Base-by-base conservation (phyloP, 2,888 invertebrate species). In the Phengaris alcon region DNA sequence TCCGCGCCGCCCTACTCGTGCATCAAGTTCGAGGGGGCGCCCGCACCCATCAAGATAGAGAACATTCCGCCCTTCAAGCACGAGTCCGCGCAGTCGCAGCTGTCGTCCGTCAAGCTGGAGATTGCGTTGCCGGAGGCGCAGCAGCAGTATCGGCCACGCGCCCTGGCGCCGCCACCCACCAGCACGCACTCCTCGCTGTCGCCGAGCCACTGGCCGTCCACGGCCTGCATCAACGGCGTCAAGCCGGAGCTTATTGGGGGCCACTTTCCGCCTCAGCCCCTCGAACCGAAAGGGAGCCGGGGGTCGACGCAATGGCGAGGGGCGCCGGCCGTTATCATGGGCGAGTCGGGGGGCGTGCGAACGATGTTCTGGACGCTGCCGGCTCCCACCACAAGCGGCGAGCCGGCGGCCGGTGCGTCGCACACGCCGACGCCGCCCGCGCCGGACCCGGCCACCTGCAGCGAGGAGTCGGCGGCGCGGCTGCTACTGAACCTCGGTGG, bases 241-340 rank as follows among this genome's bases (percentile, higher is more conserved):
- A 96, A 97, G 83, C 96, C 97, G n/a, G 97, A 97, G 88, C 95
- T 97, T 79, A 97, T 97, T 81, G 96, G 96, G 74, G 94, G 94
- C 59, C 91, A 93, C 79, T 94, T 94, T 82, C 94, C 94, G 84
- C 91, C 93, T 75, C 93, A 93, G 82, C 88, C 87, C 35, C 83
- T 90, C 51, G 93, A 93, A 78, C 82, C 87, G 64, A 92, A 93
- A 81, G 92, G 91, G 64, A 82, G 83, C 76, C 84, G 93, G 81
- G 89, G 91, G 9, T 86, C 86, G 82, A 84, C 87, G 73, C 93
- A 90, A 89, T 92, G 92, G 93, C 95, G 92, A 84, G 96, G 88
- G 83, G 96, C 98, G 74, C 98, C 98, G 52, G 97, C 97, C 73
- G 98, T 98, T 79, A 97, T 98, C 81, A 97, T 98, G 97, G 98